These are phyloP conservation scores for Hemaris fuciformis DNA, from an alignment of 2,888 invertebrate genomes.

Conservation along the genomic window DNA sequence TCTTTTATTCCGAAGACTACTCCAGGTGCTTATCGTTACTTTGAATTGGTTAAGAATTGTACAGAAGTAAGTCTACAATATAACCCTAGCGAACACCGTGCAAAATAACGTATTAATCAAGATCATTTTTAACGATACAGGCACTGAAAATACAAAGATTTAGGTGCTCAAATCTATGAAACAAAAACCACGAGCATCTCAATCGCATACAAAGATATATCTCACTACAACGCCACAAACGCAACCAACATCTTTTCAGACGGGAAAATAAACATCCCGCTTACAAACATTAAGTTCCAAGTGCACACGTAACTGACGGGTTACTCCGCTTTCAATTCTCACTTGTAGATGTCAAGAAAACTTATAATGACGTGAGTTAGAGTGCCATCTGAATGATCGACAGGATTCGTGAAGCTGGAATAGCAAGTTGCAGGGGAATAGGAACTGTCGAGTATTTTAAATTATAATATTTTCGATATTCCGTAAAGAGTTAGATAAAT, in stretches of 20 bases:
- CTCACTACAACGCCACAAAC: slow-evolving; percentile 18
- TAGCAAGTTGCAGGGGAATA: too few species aligned
- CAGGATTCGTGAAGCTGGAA: not conserved
- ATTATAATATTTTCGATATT: too few species aligned
- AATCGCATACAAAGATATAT: not conserved
- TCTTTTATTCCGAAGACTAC: too few species aligned
- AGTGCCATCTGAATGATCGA: not conserved
- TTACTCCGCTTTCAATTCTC: slow-evolving; percentile 17
- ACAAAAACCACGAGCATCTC: not conserved
- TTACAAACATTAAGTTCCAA: slow-evolving; percentile 59
- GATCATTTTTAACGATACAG: not conserved
- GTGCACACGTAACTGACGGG: slow-evolving; percentile 36
- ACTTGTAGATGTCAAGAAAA: not conserved
- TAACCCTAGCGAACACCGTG: too few species aligned
- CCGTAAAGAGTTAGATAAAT: too few species aligned
- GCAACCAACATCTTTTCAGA: slow-evolving; percentile 27
- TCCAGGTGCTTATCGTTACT: too few species aligned
- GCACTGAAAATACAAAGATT: not conserved
- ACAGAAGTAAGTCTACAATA: too few species aligned
- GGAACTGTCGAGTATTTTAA: too few species aligned
- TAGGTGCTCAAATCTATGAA: not conserved
- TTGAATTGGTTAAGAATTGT: too few species aligned
- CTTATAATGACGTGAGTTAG: not conserved
- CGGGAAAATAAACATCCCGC: slow-evolving; percentile 52
- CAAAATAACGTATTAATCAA: too few species aligned